Conservation (phyloP, 1,140 invertebrate genomes). For the Zeugodacus cucurbitae region DNA sequence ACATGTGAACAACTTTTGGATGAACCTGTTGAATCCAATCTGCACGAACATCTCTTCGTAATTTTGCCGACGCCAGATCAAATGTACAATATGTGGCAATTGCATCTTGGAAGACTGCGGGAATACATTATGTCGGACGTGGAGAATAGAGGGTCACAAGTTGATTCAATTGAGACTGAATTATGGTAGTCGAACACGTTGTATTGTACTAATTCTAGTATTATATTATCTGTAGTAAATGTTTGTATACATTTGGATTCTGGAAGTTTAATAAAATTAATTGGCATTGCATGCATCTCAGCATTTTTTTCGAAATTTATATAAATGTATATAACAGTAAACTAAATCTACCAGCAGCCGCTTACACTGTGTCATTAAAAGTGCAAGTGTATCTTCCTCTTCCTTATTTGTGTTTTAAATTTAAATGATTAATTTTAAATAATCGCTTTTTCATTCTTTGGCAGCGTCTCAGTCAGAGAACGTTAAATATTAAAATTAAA, state of each 20-base stretch:
- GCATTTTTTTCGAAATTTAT: no score
- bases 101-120: neutral
- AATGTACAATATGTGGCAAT: conserved; percentile 67
- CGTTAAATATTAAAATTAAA: no score
- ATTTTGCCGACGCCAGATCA: conserved; percentile 67
- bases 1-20: conserved; percentile 67
- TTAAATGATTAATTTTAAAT: no score
- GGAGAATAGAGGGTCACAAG: neutral
- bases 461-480: no score
- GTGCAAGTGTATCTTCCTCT: no score
- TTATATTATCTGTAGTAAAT: no score
- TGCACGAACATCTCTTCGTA: conserved; percentile 69
- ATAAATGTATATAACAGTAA: no score
- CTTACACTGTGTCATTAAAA: no score
- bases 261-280: neutral
- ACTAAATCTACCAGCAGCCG: no score
- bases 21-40: conserved; percentile 47
- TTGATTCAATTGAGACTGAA: neutral
- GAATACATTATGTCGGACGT: neutral
- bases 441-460: no score
- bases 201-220: no score
- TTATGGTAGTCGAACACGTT: neutral
- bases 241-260: neutral
- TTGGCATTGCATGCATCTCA: neutral
- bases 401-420: no score